Evolutionary conservation across 2,113 vertebrate genomes (phyloP).

Genomic region (Dicaeum eximium): DNA sequence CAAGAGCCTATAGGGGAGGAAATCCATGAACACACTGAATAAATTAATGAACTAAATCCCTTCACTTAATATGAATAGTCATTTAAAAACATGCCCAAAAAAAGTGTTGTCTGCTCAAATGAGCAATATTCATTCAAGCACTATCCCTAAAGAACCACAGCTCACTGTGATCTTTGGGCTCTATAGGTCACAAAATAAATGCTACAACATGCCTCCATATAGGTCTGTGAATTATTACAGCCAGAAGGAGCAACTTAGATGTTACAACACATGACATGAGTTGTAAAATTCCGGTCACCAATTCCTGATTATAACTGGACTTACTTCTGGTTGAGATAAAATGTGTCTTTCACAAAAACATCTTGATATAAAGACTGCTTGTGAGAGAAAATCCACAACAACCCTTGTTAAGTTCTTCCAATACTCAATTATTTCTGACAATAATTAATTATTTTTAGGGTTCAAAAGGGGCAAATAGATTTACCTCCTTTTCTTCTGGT

Average conservation of each 20-base stretch:
- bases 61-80: background rate
- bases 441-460: background rate
- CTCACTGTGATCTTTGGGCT: background rate
- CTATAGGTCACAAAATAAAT: background rate
- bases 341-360: background rate
- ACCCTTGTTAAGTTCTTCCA: background rate
- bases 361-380: background rate
- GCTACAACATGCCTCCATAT: background rate
- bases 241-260: background rate
- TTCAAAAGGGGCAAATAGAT: background rate
- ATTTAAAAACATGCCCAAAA: slow-evolving; percentile 7
- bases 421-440: background rate
- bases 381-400: background rate
- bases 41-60: background rate
- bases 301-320: background rate
- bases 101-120: background rate
- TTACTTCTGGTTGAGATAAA: background rate
- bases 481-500: background rate
- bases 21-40: background rate
- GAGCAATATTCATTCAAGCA: background rate
- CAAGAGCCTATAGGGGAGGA: slow-evolving; percentile 79
- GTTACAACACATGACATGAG: background rate
- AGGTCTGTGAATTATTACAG: background rate
- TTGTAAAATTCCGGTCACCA: background rate
- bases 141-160: background rate